Conservation (phyloP, 1,140 invertebrate species). For the Drosophila tristis region DNA sequence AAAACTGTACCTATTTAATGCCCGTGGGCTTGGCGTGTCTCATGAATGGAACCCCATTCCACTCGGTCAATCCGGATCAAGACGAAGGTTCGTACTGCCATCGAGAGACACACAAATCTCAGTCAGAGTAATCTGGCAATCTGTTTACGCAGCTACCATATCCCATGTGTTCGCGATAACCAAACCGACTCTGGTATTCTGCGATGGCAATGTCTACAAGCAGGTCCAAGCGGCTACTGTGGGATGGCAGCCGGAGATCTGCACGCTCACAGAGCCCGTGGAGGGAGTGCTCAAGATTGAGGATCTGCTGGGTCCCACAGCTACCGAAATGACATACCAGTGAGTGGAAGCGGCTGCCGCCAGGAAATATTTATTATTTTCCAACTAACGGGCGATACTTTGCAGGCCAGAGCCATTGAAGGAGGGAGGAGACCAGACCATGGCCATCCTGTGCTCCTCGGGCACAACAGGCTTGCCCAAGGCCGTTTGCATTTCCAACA, state of each 20-base stretch:
- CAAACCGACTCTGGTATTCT: slow-evolving; percentile 63
- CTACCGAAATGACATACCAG: slow-evolving; percentile 56
- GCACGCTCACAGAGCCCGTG: slow-evolving; percentile 45
- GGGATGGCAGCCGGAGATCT: slow-evolving; percentile 53
- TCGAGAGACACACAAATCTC: no score
- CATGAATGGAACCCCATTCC: slow-evolving; percentile 63
- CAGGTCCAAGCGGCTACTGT: slow-evolving; percentile 46
- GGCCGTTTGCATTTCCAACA: slow-evolving; percentile 89
- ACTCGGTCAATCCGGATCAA: slow-evolving; percentile 48
- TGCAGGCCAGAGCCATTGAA: slow-evolving; percentile 51
- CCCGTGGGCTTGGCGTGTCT: slow-evolving; percentile 57
- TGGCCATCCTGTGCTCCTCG: slow-evolving; percentile 85
- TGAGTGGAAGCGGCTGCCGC: slow-evolving; percentile 21
- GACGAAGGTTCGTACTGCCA: slow-evolving; percentile 42
- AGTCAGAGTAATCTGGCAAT: neutral
- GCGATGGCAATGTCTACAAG: slow-evolving; percentile 56
- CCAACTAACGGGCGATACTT: neutral
- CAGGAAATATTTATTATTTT: neutral
- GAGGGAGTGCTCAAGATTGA: slow-evolving; percentile 53
- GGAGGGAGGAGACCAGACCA: slow-evolving; percentile 58
- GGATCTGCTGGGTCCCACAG: slow-evolving; percentile 47
- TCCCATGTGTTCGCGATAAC: slow-evolving; percentile 56
- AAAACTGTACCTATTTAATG: slow-evolving; percentile 59
- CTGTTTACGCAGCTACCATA: slow-evolving; percentile 40
- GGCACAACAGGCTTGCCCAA: slow-evolving; percentile 92